phyloP scores from a whole-genome alignment of 2,888 invertebrate genomes.

The Papilio protenor region DNA sequence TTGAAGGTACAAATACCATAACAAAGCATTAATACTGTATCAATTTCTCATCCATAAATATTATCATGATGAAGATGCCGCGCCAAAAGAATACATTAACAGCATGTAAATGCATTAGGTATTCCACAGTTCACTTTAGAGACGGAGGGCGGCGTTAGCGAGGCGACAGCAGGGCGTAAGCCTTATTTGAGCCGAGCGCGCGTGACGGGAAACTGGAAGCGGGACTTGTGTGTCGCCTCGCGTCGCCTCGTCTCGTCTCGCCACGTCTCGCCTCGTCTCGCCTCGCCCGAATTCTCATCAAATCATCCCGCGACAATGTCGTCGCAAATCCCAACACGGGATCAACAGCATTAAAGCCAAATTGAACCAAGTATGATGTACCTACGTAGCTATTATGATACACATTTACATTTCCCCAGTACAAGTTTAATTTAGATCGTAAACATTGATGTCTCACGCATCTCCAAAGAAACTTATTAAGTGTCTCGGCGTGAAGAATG shows the following conservation, averaged over 20 bases:
- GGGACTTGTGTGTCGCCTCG: constrained; percentile 70
- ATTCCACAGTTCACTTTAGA: constrained; percentile 76
- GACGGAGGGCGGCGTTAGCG: constrained; percentile 68
- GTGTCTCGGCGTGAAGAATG: constrained; percentile 35
- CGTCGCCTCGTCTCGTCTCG: constrained; percentile 55
- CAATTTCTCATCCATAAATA: constrained; percentile 40
- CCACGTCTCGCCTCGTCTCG: constrained; percentile 55
- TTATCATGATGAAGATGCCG: constrained; percentile 46
- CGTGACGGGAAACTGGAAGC: constrained; percentile 82
- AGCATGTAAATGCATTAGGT: constrained; percentile 70
- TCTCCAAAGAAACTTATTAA: constrained; percentile 28
- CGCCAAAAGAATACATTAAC: constrained; percentile 50
- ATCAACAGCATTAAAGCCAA: constrained; percentile 80
- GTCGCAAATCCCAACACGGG: constrained; percentile 79
- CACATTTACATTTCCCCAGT: constrained; percentile 33
- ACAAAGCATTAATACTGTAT: constrained; percentile 37
- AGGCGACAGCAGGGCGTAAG: constrained; percentile 69
- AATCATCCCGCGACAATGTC: constrained; percentile 80
- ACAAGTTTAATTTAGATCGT: constrained; percentile 36
- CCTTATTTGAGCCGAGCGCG: constrained; percentile 81
- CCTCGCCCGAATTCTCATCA: constrained; percentile 79
- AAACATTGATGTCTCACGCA: constrained; percentile 5
- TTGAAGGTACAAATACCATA: not conserved
- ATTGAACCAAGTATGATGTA: constrained; percentile 69
- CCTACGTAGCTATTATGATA: constrained; percentile 51